A percentile compares a stretch with the other conserved stretches of the same genome.
These are phyloP conservation scores for Pipra filicauda DNA, from an alignment of 2,113 vertebrate species.

Conservation along the genomic window DNA sequence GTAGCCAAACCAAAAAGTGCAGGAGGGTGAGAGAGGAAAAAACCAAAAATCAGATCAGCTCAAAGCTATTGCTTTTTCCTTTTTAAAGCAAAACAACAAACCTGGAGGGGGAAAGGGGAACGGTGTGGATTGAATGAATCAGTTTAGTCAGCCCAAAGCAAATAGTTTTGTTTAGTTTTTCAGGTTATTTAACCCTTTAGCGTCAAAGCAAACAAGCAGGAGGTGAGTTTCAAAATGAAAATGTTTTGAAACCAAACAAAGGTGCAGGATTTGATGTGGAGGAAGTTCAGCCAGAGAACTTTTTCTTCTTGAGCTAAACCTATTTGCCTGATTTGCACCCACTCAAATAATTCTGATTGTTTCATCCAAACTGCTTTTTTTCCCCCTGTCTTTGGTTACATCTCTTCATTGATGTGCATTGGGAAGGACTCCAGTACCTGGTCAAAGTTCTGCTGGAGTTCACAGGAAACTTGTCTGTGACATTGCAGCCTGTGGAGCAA, in stretches of 20 bases:
- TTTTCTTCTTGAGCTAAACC: neutral
- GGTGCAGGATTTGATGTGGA: neutral
- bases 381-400: accelerated
- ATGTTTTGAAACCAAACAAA: constrained; percentile 24
- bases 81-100: neutral
- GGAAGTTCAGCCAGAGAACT: neutral
- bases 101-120: neutral
- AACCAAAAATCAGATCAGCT: neutral
- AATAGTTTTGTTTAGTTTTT: constrained; percentile 16
- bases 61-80: constrained; percentile 5
- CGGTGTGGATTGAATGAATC: neutral
- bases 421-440: neutral
- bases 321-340: neutral
- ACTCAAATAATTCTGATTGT: neutral
- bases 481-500: neutral
- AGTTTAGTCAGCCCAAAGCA: neutral
- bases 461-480: neutral
- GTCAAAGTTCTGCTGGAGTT: neutral
- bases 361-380: neutral
- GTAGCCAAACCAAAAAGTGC: constrained; percentile 33
- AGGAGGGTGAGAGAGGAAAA: neutral
- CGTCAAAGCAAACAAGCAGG: neutral
- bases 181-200: constrained; percentile 50
- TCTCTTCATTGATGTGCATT: neutral
- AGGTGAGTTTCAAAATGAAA: neutral